Evolutionary conservation across 35 echinoderm and acorn worm species (phyloP).

Genomic region (Hemicentrotus pulcherrimus): DNA sequence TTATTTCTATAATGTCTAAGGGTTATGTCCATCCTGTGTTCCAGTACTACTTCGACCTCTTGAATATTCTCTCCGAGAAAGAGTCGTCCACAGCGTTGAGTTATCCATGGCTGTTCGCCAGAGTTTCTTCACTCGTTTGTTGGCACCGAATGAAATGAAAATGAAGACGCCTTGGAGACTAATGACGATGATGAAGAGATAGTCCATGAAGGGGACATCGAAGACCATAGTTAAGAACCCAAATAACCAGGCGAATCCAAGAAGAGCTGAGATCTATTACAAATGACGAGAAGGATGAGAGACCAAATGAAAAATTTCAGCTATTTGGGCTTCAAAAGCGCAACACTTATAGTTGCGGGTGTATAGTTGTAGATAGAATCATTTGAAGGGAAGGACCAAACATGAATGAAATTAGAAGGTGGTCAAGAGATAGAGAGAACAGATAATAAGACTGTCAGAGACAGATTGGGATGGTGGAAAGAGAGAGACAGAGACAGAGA

Average conservation of each 20-base stretch:
- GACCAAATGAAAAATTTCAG: background rate
- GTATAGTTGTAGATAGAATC: too few species aligned
- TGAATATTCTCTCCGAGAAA: background rate
- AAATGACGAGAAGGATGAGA: background rate
- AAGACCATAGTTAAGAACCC: background rate
- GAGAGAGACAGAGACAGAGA: too few species aligned
- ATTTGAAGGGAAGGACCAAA: too few species aligned
- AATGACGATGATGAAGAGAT: constrained; percentile 11
- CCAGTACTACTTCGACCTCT: background rate
- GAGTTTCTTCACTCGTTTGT: background rate
- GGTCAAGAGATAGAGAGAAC: too few species aligned
- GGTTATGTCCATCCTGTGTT: background rate
- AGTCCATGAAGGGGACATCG: background rate
- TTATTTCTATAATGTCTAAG: background rate
- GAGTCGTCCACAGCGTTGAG: background rate
- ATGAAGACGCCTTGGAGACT: background rate
- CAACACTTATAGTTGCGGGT: too few species aligned
- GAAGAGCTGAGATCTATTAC: background rate
- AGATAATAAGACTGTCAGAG: too few species aligned
- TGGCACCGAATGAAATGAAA: constrained; percentile 3
- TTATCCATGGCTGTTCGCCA: background rate
- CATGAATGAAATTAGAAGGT: too few species aligned
- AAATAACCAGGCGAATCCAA: constrained; percentile 16
- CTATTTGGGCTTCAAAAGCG: too few species aligned
- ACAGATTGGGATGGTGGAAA: too few species aligned